Percentiles rank a stretch among this genome's conserved stretches.
Evolutionary conservation across 1,140 invertebrate species (phyloP).

Genomic region (Bilobella aurantiaca): DNA sequence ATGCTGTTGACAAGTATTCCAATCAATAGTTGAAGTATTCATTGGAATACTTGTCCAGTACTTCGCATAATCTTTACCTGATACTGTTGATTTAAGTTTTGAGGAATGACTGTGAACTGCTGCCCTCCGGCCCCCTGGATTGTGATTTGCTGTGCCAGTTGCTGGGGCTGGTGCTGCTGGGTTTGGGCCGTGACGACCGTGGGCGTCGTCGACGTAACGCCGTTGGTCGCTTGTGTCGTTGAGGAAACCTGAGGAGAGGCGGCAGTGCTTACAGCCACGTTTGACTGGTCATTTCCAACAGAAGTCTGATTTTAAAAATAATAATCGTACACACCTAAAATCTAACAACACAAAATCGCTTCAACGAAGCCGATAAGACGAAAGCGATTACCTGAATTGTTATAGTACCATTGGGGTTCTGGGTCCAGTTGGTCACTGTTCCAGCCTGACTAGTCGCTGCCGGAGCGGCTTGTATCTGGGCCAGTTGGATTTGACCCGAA

Average conservation of each 20-base stretch:
- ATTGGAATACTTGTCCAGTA: neutral
- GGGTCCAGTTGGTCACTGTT: conserved; percentile 29
- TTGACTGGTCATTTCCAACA: conserved; percentile 16
- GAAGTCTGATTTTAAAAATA: conserved; percentile 13
- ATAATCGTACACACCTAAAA: neutral
- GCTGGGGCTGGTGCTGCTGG: conserved; percentile 38
- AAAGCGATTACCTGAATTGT: conserved; percentile 29
- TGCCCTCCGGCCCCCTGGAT: conserved; percentile 42
- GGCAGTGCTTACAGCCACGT: conserved; percentile 13
- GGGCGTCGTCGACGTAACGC: conserved; percentile 35
- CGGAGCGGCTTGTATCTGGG: conserved; percentile 41
- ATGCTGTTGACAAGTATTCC: too few species aligned
- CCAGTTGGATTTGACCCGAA: conserved; percentile 68
- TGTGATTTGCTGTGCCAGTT: conserved; percentile 40
- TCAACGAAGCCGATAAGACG: neutral
- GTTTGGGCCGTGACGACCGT: conserved; percentile 31
- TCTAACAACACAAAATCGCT: neutral
- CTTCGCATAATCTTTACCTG: neutral
- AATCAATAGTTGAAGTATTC: neutral
- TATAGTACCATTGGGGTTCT: conserved; percentile 34
- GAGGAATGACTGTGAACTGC: conserved; percentile 58
- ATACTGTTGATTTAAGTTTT: neutral
- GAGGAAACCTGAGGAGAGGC: conserved; percentile 34
- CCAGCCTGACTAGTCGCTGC: conserved; percentile 28
- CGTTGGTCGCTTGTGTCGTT: conserved; percentile 34